phyloP scores from a whole-genome alignment of 2,888 invertebrate genomes.

The Drosophila yooni region DNA sequence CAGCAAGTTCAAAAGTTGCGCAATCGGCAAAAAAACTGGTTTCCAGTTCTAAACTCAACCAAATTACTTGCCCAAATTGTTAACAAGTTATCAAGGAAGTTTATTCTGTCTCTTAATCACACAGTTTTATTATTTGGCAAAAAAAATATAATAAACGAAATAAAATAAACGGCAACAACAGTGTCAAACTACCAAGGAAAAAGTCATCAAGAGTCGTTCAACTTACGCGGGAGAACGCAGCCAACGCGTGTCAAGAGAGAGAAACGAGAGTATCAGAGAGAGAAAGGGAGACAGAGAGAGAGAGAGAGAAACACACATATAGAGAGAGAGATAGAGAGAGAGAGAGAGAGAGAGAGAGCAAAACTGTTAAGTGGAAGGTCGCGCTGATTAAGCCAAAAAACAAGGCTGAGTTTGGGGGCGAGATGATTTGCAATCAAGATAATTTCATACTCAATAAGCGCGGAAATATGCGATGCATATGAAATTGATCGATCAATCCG shows the following conservation, averaged over 20 bases:
- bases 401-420: slow-evolving; percentile 24
- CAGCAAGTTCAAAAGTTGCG: slow-evolving; percentile 66
- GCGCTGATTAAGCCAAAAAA: slow-evolving; percentile 52
- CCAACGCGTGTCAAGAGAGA: slow-evolving; percentile 27
- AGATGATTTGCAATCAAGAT: slow-evolving; percentile 13
- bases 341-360: slow-evolving; percentile 5
- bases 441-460: slow-evolving; percentile 9
- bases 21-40: slow-evolving; percentile 65
- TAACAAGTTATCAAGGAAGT: slow-evolving; percentile 79
- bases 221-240: slow-evolving; percentile 52
- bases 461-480: background rate
- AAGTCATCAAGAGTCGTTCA: slow-evolving; percentile 78
- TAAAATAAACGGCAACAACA: slow-evolving; percentile 7
- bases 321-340: background rate
- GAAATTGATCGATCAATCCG: background rate
- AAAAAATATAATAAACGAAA: slow-evolving; percentile 22
- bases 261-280: slow-evolving; percentile 12
- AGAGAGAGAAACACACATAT: slow-evolving; percentile 12
- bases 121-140: slow-evolving; percentile 45
- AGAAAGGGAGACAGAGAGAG: background rate
- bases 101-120: slow-evolving; percentile 51
- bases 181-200: slow-evolving; percentile 71
- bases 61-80: slow-evolving; percentile 72
- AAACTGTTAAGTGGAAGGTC: slow-evolving; percentile 37
- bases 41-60: slow-evolving; percentile 63